A percentile compares a stretch with the other conserved stretches of the same genome.
Conservation (phyloP, 2,113 vertebrate genomes). For the Phaethornis superciliosus region DNA sequence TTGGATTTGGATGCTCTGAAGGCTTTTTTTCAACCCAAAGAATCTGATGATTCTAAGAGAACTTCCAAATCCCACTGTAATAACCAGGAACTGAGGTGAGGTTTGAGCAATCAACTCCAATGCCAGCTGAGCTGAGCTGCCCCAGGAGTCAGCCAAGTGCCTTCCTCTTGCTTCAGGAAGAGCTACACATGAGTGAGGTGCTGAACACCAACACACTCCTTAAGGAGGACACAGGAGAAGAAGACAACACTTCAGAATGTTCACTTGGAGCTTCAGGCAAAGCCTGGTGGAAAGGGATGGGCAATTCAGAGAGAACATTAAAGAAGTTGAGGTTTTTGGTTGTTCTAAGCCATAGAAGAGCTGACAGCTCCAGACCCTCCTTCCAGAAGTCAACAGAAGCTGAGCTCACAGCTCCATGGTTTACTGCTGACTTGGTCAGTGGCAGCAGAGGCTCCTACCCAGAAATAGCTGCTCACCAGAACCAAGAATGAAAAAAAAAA, state of each 20-base stretch:
- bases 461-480: not conserved
- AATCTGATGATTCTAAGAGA: too few relatives aligned
- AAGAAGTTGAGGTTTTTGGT: not conserved
- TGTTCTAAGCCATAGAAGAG: not conserved
- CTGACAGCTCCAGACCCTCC: not conserved
- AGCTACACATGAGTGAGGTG: not conserved
- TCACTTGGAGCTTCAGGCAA: not conserved
- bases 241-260: not conserved
- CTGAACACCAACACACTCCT: accelerated
- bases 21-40: too few relatives aligned
- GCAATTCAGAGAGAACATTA: too few relatives aligned
- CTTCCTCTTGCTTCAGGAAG: not conserved
- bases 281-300: not conserved
- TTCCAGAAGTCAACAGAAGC: not conserved
- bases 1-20: too few relatives aligned
- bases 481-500: not conserved
- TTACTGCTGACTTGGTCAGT: not conserved
- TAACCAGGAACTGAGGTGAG: not conserved
- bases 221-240: not conserved
- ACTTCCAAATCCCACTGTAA: not conserved
- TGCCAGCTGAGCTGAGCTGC: too few relatives aligned
- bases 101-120: not conserved
- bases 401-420: accelerated
- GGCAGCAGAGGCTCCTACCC: not conserved
- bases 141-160: too few relatives aligned